A percentile compares a stretch with the other conserved stretches of the same genome.
Conservation (phyloP, 1,140 invertebrate species). For the Euura lappo region DNA sequence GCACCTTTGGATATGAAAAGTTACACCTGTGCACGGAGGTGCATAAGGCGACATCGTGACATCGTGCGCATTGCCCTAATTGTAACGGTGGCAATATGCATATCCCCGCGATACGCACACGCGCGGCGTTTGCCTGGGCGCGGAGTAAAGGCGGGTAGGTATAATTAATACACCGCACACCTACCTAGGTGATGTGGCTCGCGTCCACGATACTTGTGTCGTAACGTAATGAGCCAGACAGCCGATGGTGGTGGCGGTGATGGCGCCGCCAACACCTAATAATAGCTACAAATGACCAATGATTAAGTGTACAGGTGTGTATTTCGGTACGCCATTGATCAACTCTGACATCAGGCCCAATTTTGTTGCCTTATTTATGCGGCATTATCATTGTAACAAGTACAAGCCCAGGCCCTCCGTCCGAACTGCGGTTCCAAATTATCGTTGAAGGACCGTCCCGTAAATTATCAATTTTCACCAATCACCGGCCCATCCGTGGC, state of each 20-base stretch:
- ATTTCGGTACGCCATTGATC: neutral
- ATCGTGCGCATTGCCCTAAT: neutral
- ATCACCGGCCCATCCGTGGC: no score
- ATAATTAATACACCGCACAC: neutral
- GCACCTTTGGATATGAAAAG: conserved; percentile 35
- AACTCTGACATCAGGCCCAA: neutral
- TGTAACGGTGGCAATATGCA: neutral
- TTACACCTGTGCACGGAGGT: conserved; percentile 34
- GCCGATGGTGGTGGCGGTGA: neutral
- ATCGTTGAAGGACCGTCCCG: no score
- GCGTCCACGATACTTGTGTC: neutral
- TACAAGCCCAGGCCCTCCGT: no score
- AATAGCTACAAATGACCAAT: conserved; percentile 25
- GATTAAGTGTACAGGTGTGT: conserved; percentile 31
- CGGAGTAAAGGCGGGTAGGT: no score
- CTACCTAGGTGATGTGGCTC: neutral
- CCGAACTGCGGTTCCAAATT: no score
- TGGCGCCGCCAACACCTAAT: conserved; percentile 8
- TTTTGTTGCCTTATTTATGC: neutral
- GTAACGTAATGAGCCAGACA: conserved; percentile 13
- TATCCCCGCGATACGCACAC: neutral
- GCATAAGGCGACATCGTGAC: neutral
- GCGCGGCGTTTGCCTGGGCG: neutral
- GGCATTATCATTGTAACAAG: neutral
- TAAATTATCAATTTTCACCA: no score